phyloP scores from a whole-genome alignment of 2,113 vertebrate species.

The Zootoca vivipara region DNA sequence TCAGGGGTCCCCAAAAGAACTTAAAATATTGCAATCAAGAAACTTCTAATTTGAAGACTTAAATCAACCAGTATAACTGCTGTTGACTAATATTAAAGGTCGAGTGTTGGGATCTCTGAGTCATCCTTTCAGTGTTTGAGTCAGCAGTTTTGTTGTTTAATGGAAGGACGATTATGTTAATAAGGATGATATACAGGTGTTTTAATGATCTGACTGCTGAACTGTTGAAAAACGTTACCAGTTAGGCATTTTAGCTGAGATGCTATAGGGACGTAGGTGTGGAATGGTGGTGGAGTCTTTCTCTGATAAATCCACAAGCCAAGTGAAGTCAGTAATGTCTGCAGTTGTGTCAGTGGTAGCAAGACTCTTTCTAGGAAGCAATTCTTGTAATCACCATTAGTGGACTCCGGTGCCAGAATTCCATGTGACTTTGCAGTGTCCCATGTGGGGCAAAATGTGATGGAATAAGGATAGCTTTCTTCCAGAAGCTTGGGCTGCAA shows the following conservation, averaged over 20 bases:
- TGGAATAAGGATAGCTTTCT: neutral
- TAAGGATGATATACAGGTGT: rapidly evolving
- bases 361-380: rapidly evolving
- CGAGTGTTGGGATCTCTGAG: rapidly evolving
- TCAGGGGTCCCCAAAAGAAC: rapidly evolving
- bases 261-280: rapidly evolving
- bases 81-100: neutral
- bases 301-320: neutral
- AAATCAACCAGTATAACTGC: rapidly evolving
- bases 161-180: rapidly evolving
- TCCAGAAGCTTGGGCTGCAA: neutral
- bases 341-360: rapidly evolving
- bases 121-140: neutral
- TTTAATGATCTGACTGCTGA: rapidly evolving
- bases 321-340: rapidly evolving
- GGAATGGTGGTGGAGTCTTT: neutral
- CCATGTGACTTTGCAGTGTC: neutral
- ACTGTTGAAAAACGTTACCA: neutral
- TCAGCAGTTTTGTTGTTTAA: neutral
- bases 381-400: neutral
- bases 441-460: neutral
- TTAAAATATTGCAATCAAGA: neutral
- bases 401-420: neutral
- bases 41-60: neutral
- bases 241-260: neutral